A percentile compares a stretch with the other conserved stretches of the same genome.
phyloP scores from a whole-genome alignment of 2,797 vertebrate species.

The Morelia viridis region DNA sequence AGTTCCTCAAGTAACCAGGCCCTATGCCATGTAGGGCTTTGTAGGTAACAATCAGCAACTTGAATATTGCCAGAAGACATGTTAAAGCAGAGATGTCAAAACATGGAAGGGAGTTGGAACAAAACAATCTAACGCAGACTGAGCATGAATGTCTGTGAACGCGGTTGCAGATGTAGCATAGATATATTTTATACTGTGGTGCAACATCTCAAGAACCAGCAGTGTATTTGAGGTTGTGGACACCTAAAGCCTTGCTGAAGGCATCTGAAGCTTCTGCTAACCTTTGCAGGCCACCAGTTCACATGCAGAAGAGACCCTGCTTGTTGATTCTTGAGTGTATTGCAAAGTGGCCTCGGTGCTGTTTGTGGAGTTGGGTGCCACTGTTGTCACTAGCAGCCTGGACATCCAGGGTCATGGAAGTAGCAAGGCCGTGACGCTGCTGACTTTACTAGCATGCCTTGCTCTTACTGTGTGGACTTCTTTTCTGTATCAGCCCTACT shows the following conservation, averaged over 20 bases:
- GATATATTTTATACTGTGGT: neutral
- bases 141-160: too few species aligned
- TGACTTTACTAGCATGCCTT: neutral
- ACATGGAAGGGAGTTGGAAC: too few species aligned
- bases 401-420: neutral
- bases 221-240: neutral
- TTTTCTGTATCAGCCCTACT: neutral
- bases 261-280: neutral
- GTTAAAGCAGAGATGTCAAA: neutral
- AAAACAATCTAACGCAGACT: neutral
- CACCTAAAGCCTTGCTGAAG: neutral
- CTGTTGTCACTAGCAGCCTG: neutral
- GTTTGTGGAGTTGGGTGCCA: neutral
- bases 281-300: neutral
- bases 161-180: neutral
- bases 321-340: neutral
- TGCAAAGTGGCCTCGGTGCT: accelerated
- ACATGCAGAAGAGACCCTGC: neutral
- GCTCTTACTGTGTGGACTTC: neutral
- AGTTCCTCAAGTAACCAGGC: too few species aligned
- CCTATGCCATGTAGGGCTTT: too few species aligned
- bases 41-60: too few species aligned
- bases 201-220: neutral
- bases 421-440: accelerated
- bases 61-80: too few species aligned